Conservation (phyloP, 1,140 invertebrate genomes). For the Gerris buenoi region DNA sequence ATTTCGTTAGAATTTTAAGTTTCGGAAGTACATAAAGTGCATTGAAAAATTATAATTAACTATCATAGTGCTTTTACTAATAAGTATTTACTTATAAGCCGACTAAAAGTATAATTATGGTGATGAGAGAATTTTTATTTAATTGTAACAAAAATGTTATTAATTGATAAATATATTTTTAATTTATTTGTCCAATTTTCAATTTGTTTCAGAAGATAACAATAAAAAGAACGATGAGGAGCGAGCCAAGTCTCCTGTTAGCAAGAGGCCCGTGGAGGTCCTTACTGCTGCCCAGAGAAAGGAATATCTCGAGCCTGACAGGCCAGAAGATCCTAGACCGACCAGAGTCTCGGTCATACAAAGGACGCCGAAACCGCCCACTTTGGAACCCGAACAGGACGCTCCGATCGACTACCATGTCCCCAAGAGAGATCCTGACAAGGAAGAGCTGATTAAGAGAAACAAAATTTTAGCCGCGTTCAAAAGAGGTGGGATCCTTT, state of each 20-base stretch:
- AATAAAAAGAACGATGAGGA: neutral
- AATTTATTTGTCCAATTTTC: neutral
- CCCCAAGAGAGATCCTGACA: conserved; percentile 42
- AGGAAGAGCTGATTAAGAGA: conserved; percentile 29
- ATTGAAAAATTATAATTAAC: too few species aligned
- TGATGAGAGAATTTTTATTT: too few species aligned
- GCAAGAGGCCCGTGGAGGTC: conserved; percentile 31
- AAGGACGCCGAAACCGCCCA: conserved; percentile 44
- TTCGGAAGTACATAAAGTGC: too few species aligned
- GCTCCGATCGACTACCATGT: conserved; percentile 78
- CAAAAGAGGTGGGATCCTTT: conserved; percentile 18
- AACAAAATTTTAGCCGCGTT: conserved; percentile 29
- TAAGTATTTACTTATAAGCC: too few species aligned
- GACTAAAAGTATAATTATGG: too few species aligned
- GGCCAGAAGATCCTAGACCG: conserved; percentile 32
- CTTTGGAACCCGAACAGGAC: conserved; percentile 45
- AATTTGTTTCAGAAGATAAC: conserved; percentile 2
- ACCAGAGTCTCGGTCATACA: conserved; percentile 52
- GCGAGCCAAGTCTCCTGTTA: conserved; percentile 20
- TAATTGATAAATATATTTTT: too few species aligned
- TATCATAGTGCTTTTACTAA: too few species aligned
- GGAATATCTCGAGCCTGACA: conserved; percentile 50
- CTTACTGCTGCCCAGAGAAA: conserved; percentile 61
- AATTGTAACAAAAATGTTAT: too few species aligned
- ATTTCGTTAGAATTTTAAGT: too few species aligned